Percentiles rank a stretch among this genome's conserved stretches.
phyloP scores from a whole-genome alignment of 2,113 vertebrate species.

The Corythaeola cristata region DNA sequence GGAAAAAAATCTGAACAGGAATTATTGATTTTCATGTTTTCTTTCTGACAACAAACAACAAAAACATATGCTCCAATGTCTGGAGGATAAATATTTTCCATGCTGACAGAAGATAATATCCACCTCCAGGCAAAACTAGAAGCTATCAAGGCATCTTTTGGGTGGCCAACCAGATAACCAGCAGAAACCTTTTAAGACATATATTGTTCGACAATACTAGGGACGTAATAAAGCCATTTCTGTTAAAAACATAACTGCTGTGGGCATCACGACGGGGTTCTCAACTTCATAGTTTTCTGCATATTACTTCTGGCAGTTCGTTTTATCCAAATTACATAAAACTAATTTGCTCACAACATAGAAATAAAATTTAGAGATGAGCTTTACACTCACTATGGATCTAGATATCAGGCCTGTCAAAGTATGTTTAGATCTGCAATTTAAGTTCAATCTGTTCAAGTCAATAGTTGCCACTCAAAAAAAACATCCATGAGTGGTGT shows the following conservation, averaged over 20 bases:
- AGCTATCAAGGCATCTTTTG: not conserved
- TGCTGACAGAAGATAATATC: conserved; percentile 31
- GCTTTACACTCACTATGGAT: not conserved
- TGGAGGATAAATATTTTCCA: conserved; percentile 58
- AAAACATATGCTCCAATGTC: conserved; percentile 57
- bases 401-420: not conserved
- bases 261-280: not conserved
- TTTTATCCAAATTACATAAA: not conserved
- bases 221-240: conserved; percentile 12
- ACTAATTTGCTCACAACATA: not conserved
- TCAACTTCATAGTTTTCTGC: not conserved
- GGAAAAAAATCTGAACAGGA: not conserved
- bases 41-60: conserved; percentile 42
- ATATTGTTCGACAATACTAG: not conserved
- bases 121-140: conserved; percentile 34
- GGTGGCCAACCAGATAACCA: not conserved
- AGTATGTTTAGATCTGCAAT: not conserved
- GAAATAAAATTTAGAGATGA: not conserved
- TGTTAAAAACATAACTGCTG: not conserved
- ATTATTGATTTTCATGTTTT: conserved; percentile 62
- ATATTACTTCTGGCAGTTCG: not conserved
- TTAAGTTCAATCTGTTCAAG: not conserved
- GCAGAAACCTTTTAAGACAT: not conserved
- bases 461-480: not conserved
- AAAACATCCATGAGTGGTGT: not conserved